phyloP scores from a whole-genome alignment of 2,113 vertebrate species.

The Turdus rufiventris region DNA sequence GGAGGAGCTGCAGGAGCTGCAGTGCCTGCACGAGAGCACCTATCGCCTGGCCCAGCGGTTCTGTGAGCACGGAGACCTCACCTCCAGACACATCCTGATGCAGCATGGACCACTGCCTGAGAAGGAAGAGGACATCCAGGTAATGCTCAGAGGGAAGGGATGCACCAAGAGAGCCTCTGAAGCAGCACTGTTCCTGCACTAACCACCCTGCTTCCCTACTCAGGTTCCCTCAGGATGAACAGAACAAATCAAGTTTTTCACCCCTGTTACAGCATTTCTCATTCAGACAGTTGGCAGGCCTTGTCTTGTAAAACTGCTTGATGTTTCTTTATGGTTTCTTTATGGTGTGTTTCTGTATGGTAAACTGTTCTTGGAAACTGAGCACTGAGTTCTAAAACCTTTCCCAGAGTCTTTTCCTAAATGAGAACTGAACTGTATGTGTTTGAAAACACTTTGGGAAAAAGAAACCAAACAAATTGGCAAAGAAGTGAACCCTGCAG shows the following conservation, averaged over 20 bases:
- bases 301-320: not conserved
- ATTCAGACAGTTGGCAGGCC: not conserved
- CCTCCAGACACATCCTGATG: conserved; percentile 74
- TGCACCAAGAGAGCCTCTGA: not conserved
- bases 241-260: not conserved
- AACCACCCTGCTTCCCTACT: not conserved
- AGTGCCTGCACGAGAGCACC: conserved; percentile 82
- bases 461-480: not conserved
- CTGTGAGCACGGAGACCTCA: conserved; percentile 71
- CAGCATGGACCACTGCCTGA: conserved; percentile 81
- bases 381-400: not conserved
- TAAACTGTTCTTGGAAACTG: not conserved
- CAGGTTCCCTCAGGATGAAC: rapidly evolving
- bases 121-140: conserved; percentile 86
- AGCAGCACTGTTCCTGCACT: rapidly evolving
- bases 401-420: not conserved
- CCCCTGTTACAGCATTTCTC: not conserved
- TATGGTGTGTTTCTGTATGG: not conserved
- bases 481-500: not conserved
- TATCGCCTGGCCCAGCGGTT: conserved; percentile 83
- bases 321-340: not conserved
- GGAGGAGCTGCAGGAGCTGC: conserved; percentile 78
- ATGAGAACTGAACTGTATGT: not conserved
- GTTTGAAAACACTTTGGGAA: not conserved
- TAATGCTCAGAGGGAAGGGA: not conserved